Conservation (phyloP, 2,113 vertebrate species). For the Serilophus lunatus region DNA sequence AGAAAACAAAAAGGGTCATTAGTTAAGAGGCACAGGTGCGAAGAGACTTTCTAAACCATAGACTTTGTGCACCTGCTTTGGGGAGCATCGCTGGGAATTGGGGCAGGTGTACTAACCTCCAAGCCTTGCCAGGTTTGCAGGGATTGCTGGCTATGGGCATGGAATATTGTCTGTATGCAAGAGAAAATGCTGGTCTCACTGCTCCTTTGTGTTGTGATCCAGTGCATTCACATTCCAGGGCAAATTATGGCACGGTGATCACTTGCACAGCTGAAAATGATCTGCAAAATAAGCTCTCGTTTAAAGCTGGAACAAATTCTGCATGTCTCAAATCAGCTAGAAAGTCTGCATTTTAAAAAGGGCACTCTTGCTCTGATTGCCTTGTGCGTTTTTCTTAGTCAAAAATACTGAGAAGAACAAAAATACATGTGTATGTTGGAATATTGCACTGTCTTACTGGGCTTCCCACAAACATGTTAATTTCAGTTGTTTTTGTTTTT, state of each 20-base stretch:
- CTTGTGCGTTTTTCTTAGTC: not conserved
- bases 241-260: not conserved
- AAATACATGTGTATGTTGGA: not conserved
- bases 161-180: not conserved
- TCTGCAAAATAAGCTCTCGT: not conserved
- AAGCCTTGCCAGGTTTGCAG: not conserved
- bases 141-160: not conserved
- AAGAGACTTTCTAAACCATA: conserved; percentile 17
- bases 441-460: not conserved
- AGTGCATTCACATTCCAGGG: not conserved
- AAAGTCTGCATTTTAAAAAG: not conserved
- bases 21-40: conserved; percentile 48
- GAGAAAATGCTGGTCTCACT: not conserved
- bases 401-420: not conserved
- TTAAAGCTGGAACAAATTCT: not conserved
- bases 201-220: not conserved
- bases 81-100: conserved; percentile 15
- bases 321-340: not conserved
- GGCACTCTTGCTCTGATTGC: not conserved
- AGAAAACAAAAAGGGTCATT: conserved; percentile 54
- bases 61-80: conserved; percentile 39
- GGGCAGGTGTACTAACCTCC: conserved; percentile 27
- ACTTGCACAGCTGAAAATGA: not conserved
- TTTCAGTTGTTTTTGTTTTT: not conserved
- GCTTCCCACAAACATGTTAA: not conserved